These are phyloP conservation scores for Hofmannophila pseudospretella DNA, from an alignment of 2,888 invertebrate genomes.

Conservation along the genomic window DNA sequence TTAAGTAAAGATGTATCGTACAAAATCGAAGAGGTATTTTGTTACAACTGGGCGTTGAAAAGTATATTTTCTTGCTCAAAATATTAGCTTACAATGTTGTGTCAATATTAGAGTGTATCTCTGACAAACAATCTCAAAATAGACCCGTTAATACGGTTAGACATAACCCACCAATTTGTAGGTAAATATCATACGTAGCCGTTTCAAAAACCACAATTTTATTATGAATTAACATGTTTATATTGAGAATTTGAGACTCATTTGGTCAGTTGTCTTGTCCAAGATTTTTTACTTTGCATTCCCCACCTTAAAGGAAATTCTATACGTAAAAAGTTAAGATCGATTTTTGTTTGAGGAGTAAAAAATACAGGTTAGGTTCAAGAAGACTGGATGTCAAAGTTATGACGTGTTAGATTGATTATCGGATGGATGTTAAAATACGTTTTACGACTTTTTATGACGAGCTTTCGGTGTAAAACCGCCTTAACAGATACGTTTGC, in stretches of 20 bases:
- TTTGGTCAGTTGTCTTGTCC: slow-evolving; percentile 57
- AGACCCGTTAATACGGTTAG: slow-evolving; percentile 46
- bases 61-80: no score
- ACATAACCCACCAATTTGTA: slow-evolving; percentile 60
- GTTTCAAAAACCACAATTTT: slow-evolving; percentile 56
- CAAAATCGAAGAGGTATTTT: no score
- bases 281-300: slow-evolving; percentile 49
- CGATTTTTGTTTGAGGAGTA: slow-evolving; percentile 21
- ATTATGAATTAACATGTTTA: slow-evolving; percentile 75
- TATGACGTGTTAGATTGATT: slow-evolving; percentile 80
- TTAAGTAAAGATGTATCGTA: no score
- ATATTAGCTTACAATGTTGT: no score
- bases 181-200: slow-evolving; percentile 51
- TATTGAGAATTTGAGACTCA: slow-evolving; percentile 69
- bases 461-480: slow-evolving; percentile 62
- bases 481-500: slow-evolving; percentile 63
- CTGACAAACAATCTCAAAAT: slow-evolving; percentile 43
- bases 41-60: no score
- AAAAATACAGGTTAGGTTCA: slow-evolving; percentile 50
- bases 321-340: slow-evolving; percentile 16
- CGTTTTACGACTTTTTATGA: slow-evolving; percentile 74
- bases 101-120: slow-evolving; percentile 25
- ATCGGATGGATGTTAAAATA: slow-evolving; percentile 79
- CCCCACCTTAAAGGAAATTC: slow-evolving; percentile 19
- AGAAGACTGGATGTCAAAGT: slow-evolving; percentile 73